Evolutionary conservation across 2,888 invertebrate species (phyloP).

Genomic region (Conus canariensis): DNA sequence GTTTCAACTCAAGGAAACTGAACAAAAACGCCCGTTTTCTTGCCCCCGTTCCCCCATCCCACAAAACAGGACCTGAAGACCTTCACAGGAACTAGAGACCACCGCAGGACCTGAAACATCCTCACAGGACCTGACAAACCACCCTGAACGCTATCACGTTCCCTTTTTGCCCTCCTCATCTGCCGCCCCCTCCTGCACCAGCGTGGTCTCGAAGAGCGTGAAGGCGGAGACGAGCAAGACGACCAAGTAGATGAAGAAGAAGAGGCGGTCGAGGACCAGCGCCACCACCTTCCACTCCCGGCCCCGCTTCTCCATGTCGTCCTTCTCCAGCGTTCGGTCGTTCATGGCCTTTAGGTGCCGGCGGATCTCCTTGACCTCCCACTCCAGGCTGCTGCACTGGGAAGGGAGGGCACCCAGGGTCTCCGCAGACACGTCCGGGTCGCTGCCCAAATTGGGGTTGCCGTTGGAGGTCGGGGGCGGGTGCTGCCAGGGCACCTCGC

Average conservation of each 20-base stretch:
- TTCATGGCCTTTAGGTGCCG: slow-evolving; percentile 65
- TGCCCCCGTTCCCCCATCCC: too few species aligned
- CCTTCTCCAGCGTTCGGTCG: slow-evolving; percentile 66
- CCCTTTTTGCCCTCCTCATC: neutral
- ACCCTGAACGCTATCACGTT: neutral
- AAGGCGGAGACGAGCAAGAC: slow-evolving; percentile 73
- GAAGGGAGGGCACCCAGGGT: slow-evolving; percentile 47
- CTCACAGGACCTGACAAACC: neutral
- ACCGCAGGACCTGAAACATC: too few species aligned
- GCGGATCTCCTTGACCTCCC: slow-evolving; percentile 74
- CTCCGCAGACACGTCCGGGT: slow-evolving; percentile 42
- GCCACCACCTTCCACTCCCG: slow-evolving; percentile 77
- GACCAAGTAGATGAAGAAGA: slow-evolving; percentile 74
- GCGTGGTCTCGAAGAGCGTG: slow-evolving; percentile 70
- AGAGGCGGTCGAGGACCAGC: slow-evolving; percentile 75
- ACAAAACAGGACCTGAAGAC: too few species aligned
- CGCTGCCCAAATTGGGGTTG: slow-evolving; percentile 35
- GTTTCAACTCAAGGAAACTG: too few species aligned
- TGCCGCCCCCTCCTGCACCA: slow-evolving; percentile 42
- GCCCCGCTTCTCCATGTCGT: slow-evolving; percentile 68
- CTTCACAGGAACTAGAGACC: too few species aligned
- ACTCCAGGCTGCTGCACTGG: slow-evolving; percentile 61
- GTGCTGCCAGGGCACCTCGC: slow-evolving; percentile 43
- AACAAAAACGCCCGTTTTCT: too few species aligned
- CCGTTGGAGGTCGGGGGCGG: slow-evolving; percentile 41